These are phyloP conservation scores for Lutjanus campechanus DNA, from an alignment of 2,797 vertebrate genomes.

Conservation along the genomic window DNA sequence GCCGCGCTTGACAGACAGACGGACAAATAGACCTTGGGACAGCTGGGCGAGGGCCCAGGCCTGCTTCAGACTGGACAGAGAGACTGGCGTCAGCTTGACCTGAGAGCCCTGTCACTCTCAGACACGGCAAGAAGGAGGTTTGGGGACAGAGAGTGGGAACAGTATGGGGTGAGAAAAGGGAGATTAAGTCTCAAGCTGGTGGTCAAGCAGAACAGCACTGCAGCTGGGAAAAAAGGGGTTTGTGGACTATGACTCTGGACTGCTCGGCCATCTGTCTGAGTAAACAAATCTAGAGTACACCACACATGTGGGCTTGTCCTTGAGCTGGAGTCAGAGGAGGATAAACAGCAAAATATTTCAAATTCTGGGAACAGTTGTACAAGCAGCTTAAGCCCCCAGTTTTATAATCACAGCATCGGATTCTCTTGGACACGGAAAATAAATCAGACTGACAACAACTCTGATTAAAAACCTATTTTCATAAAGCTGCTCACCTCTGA, in stretches of 20 bases:
- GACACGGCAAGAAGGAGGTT: slow-evolving; percentile 39
- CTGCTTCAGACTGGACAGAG: slow-evolving; percentile 68
- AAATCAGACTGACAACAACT: slow-evolving; percentile 55
- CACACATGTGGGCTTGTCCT: slow-evolving; percentile 65
- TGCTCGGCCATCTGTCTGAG: slow-evolving; percentile 72
- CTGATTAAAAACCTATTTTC: slow-evolving; percentile 65
- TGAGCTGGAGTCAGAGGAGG: slow-evolving; percentile 65
- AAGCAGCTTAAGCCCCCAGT: slow-evolving; percentile 48
- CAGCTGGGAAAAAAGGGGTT: slow-evolving; percentile 29
- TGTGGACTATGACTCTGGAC: slow-evolving; percentile 59
- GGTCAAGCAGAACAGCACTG: slow-evolving; percentile 45
- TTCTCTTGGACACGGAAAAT: slow-evolving; percentile 50
- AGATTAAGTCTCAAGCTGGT: slow-evolving; percentile 54
- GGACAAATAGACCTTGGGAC: slow-evolving; percentile 65
- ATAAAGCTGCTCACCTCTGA: slow-evolving; percentile 53
- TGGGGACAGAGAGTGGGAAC: slow-evolving; percentile 28
- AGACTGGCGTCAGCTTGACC: slow-evolving; percentile 73
- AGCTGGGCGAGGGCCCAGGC: slow-evolving; percentile 68
- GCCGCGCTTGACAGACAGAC: slow-evolving; percentile 69
- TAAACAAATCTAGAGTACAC: slow-evolving; percentile 69
- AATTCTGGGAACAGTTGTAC: slow-evolving; percentile 58
- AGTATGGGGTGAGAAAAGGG: slow-evolving; percentile 21
- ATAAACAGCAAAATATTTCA: slow-evolving; percentile 66
- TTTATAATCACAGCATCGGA: slow-evolving; percentile 60
- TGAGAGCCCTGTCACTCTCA: slow-evolving; percentile 75